Evolutionary conservation across 2,797 vertebrate species (phyloP), one percentile per base, ranked within the genome.

Genomic region (Oryzias sinensis): DNA sequence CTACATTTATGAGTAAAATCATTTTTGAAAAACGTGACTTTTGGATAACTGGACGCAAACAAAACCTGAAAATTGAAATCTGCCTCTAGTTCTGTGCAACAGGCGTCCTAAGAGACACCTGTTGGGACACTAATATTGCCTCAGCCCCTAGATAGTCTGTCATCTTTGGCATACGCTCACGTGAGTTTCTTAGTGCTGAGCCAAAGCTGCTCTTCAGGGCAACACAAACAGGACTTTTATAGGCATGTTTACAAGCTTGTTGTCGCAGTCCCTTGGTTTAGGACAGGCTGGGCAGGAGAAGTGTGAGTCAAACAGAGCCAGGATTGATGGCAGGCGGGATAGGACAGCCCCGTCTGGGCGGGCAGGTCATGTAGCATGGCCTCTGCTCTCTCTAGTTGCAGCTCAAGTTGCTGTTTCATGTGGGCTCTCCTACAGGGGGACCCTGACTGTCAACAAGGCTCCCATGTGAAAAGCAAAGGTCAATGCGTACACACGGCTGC

Each of bases 151-250:
- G 79, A 85, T 86, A 86, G 83, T 73, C 53, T 27, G 57, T 66
- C 78, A 72, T 77, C 69, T 59, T 52, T 58, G 70, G 65, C 27
- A 56, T 72, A 24, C 0, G 55, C 65, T 83, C 83, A 85, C 67
- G 67, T 81, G 80, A 81, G 70, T 73, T 71, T 63, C 65, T 52
- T 22, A 54, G 72, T 77, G 70, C 15, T 68, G 78, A 76, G 72
- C 66, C 76, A 68, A 82, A 74, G 80, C 73, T 22, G 61, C 56
- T 66, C 74, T 77, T 73, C 77, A 68, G 59, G 75, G 81, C 72
- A 82, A 83, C 65, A 74, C 83, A 85, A 88, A 86, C 85, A 83
- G 67, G 85, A 88, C 89, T 89, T 89, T 89, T 90, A 88, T 87
- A 88, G 89, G 74, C 82, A 90, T 89, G 87, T 87, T 89, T 88